Evolutionary conservation across 1,140 invertebrate genomes (phyloP).

Genomic region (Chlorops oryzae): DNA sequence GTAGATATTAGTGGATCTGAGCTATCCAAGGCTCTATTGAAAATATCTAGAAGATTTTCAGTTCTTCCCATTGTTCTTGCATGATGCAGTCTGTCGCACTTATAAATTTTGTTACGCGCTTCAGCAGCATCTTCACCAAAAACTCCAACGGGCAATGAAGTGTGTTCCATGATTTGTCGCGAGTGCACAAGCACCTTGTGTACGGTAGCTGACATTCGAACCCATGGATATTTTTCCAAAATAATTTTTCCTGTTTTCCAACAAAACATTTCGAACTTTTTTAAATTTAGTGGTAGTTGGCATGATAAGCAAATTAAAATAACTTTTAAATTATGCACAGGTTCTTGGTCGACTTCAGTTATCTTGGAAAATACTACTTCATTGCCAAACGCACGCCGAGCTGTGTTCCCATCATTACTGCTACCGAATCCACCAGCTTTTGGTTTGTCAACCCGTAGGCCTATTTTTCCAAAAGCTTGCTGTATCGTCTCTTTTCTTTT

Average conservation of each 20-base stretch:
- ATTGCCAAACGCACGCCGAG: constrained; percentile 36
- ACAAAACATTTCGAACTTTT: constrained; percentile 13
- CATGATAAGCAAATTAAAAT: no score
- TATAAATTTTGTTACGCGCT: constrained; percentile 8
- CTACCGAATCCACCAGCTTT: constrained; percentile 26
- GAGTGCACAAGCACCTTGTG: constrained; percentile 12
- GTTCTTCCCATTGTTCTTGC: constrained; percentile 2
- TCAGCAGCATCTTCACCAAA: constrained; percentile 3
- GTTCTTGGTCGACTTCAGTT: neutral
- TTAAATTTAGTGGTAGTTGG: no score
- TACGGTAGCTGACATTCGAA: constrained; percentile 4
- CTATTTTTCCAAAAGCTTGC: constrained; percentile 23
- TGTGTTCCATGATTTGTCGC: constrained; percentile 2
- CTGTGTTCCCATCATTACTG: constrained; percentile 46
- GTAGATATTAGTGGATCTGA: constrained; percentile 5
- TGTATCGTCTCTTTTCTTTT: constrained; percentile 12
- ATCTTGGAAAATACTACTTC: neutral
- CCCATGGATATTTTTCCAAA: constrained; percentile 9
- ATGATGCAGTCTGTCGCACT: neutral
- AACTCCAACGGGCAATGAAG: neutral
- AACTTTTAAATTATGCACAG: no score
- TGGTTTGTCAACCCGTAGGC: constrained; percentile 29
- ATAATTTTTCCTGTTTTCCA: constrained; percentile 1
- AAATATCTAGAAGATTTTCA: constrained; percentile 5
- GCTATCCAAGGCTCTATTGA: constrained; percentile 1